Evolutionary conservation across 1,140 invertebrate genomes (phyloP).

Genomic region (Zaprionus inermis): DNA sequence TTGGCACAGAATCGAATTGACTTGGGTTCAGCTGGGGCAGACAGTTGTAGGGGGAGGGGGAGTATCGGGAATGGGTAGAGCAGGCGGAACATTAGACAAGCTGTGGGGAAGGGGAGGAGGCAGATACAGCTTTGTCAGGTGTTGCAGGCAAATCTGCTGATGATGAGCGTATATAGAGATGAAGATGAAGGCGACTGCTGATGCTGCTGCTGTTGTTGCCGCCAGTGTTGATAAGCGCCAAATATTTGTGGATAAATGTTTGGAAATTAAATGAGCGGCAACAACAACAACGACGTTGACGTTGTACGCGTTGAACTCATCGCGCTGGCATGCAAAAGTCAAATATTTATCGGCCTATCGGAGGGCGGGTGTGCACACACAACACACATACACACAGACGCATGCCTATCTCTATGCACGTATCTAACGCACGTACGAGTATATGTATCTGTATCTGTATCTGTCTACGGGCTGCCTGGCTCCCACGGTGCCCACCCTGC

Average conservation of each 20-base stretch:
- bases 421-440: conserved; percentile 1
- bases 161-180: conserved; percentile 4
- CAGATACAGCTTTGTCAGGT: not conserved
- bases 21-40: not conserved
- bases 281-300: conserved; percentile 40
- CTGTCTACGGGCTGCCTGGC: conserved; percentile 21
- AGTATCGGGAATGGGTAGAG: no score
- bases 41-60: not conserved
- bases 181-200: not conserved
- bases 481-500: conserved; percentile 59
- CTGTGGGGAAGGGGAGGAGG: not conserved
- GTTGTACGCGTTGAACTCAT: conserved; percentile 68
- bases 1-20: conserved; percentile 42
- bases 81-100: no score
- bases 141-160: conserved; percentile 17
- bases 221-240: conserved; percentile 67
- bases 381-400: not conserved
- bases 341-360: conserved; percentile 75
- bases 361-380: conserved; percentile 2
- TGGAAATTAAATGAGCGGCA: conserved; percentile 76
- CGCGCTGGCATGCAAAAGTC: conserved; percentile 74
- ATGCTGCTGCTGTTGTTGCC: not conserved
- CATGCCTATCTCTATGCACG: not conserved
- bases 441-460: conserved; percentile 21
- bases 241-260: conserved; percentile 82